Evolutionary conservation across 1,140 invertebrate genomes (phyloP).

Genomic region (Drosophila bocqueti): DNA sequence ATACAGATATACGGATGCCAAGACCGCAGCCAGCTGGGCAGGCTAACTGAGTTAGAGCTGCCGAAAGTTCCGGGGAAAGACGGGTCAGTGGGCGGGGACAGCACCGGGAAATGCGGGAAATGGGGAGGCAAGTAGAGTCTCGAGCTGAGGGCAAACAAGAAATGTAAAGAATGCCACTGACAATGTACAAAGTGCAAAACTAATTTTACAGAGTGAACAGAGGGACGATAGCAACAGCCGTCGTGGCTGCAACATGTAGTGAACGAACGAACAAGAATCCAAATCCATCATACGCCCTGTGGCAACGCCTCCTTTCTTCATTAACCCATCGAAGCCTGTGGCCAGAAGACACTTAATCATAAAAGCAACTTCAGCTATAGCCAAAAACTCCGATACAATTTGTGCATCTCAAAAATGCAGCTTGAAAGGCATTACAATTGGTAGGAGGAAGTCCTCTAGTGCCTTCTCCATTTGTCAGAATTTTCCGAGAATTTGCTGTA

Average conservation of each 20-base stretch:
- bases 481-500: slow-evolving; percentile 27
- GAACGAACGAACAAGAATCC: neutral
- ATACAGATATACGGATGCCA: neutral
- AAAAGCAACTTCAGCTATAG: slow-evolving; percentile 24
- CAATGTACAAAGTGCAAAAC: slow-evolving; percentile 84
- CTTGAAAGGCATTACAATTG: slow-evolving; percentile 6
- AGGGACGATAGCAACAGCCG: slow-evolving; percentile 36
- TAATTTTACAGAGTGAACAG: slow-evolving; percentile 80
- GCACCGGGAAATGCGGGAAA: slow-evolving; percentile 1
- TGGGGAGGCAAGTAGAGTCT: slow-evolving; percentile 3
- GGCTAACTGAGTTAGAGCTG: slow-evolving; percentile 56
- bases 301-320: slow-evolving; percentile 28
- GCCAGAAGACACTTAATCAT: slow-evolving; percentile 40
- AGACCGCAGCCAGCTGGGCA: slow-evolving; percentile 34
- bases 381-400: slow-evolving; percentile 15
- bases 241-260: slow-evolving; percentile 63
- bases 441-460: neutral
- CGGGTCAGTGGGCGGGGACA: neutral
- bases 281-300: slow-evolving; percentile 75
- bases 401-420: slow-evolving; percentile 10
- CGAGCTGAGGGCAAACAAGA: slow-evolving; percentile 59
- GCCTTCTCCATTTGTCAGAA: slow-evolving; percentile 8
- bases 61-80: slow-evolving; percentile 23
- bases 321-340: slow-evolving; percentile 41
- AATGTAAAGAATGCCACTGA: slow-evolving; percentile 83